These are phyloP conservation scores for Astur gentilis DNA, from an alignment of 2,113 vertebrate species.

Conservation along the genomic window DNA sequence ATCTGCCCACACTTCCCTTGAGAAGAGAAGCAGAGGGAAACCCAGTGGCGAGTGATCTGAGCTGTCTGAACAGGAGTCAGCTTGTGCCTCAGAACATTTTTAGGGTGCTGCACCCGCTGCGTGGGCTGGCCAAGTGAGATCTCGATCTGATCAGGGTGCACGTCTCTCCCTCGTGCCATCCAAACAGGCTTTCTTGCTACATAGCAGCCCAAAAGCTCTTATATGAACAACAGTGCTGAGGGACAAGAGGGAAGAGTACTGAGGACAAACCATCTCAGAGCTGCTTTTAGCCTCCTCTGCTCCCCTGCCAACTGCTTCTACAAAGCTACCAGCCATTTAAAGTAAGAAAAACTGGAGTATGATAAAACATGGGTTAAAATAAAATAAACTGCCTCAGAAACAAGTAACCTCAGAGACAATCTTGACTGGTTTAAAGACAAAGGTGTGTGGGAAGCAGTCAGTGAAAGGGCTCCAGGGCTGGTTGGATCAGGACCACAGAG, in stretches of 20 bases:
- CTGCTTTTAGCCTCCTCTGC: background rate
- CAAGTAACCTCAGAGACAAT: background rate
- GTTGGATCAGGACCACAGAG: background rate
- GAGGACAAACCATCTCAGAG: background rate
- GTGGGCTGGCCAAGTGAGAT: background rate
- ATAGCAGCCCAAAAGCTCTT: background rate
- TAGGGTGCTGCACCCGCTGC: background rate
- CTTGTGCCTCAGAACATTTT: background rate
- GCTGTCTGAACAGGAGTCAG: background rate
- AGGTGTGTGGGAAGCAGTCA: background rate
- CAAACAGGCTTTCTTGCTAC: background rate
- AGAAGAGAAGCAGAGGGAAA: background rate
- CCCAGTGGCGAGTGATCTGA: background rate
- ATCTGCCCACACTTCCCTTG: background rate
- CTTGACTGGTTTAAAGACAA: background rate
- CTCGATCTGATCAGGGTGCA: background rate
- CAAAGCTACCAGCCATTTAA: background rate
- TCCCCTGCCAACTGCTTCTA: background rate
- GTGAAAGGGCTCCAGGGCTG: too few relatives aligned
- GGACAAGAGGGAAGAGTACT: background rate
- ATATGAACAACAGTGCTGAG: background rate
- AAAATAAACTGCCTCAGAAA: background rate
- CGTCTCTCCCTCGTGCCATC: background rate
- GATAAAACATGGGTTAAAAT: background rate
- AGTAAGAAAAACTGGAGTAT: background rate